phyloP scores from a whole-genome alignment of 2,113 vertebrate genomes.

The Myotis lucifugus region DNA sequence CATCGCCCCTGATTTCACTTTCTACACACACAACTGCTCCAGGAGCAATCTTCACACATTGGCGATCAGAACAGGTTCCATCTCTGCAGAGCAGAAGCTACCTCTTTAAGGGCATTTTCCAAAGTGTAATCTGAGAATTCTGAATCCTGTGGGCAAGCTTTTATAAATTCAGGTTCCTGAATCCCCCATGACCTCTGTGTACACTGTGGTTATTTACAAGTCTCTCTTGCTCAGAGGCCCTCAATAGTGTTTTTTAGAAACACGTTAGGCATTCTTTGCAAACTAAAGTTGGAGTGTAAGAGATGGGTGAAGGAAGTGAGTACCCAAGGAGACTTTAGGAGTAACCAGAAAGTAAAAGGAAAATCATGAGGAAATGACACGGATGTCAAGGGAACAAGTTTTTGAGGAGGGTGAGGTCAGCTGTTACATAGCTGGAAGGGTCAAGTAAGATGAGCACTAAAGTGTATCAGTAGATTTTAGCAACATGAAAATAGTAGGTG shows the following conservation, averaged over 20 bases:
- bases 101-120: neutral
- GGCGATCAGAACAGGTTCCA: no score
- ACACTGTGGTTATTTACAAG: neutral
- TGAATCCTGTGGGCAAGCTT: neutral
- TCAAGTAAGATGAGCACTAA: neutral
- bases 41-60: no score
- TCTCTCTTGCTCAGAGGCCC: neutral
- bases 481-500: neutral
- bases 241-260: neutral
- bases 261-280: neutral
- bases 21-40: no score
- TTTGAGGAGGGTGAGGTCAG: neutral
- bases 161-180: neutral
- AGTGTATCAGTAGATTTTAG: neutral
- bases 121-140: neutral
- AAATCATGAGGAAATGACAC: neutral
- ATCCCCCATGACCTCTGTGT: neutral
- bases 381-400: neutral
- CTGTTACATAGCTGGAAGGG: neutral
- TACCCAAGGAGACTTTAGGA: neutral
- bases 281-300: neutral
- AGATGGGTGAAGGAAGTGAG: neutral
- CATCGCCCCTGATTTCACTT: no score
- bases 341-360: neutral
- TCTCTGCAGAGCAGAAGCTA: no score